Conservation (phyloP, 2,888 invertebrate genomes). For the Campopleginae sp. region DNA sequence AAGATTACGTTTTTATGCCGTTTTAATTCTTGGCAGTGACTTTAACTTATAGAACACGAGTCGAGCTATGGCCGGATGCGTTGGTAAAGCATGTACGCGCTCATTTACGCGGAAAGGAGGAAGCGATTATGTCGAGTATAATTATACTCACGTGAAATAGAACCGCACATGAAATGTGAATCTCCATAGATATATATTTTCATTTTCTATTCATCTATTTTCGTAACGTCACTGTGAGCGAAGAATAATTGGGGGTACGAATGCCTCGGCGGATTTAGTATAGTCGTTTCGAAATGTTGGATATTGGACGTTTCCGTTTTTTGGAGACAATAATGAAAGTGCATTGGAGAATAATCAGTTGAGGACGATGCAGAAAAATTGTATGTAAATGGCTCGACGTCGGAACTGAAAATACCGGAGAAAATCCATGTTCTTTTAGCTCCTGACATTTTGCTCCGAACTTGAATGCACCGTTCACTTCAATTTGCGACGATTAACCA, state of each 20-base stretch:
- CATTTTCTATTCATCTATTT: slow-evolving; percentile 24
- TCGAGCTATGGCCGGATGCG: slow-evolving; percentile 58
- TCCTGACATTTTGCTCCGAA: slow-evolving; percentile 9
- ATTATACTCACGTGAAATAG: slow-evolving; percentile 62
- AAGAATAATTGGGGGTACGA: not conserved
- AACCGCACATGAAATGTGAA: slow-evolving; percentile 28
- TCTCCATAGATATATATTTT: not conserved
- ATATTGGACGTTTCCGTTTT: not conserved
- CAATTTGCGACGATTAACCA: slow-evolving; percentile 62
- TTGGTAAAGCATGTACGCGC: slow-evolving; percentile 57
- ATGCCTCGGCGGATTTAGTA: not conserved
- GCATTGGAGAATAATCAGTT: not conserved
- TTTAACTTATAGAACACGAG: slow-evolving; percentile 25
- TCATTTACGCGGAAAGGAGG: slow-evolving; percentile 67
- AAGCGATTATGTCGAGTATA: slow-evolving; percentile 64
- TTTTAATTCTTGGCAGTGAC: not conserved
- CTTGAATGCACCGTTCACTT: slow-evolving; percentile 26
- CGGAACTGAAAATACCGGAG: not conserved
- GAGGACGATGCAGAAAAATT: not conserved
- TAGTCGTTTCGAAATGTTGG: not conserved
- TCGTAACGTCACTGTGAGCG: not conserved
- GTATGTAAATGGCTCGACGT: not conserved
- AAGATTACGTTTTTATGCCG: not conserved
- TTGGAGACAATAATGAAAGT: not conserved
- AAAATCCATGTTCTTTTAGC: not conserved